Evolutionary conservation across 2,113 vertebrate species (phyloP).

Genomic region (Ailuropoda melanoleuca): DNA sequence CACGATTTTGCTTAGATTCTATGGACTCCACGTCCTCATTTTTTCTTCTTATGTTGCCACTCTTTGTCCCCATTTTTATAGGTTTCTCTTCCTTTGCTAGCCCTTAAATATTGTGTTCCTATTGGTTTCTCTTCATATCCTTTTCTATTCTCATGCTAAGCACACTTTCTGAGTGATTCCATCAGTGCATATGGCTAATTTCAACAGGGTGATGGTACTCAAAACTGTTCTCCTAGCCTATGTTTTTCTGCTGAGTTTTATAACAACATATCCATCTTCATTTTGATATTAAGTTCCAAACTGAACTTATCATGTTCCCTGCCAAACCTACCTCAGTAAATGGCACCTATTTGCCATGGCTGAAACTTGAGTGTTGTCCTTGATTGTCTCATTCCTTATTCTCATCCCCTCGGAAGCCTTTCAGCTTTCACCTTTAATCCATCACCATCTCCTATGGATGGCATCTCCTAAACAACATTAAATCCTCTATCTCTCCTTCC

Average conservation of each 20-base stretch:
- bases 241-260: background rate
- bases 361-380: background rate
- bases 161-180: background rate
- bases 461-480: background rate
- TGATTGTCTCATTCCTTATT: background rate
- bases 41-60: background rate
- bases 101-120: background rate
- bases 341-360: background rate
- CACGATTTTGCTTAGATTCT: background rate
- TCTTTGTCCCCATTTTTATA: background rate
- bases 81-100: background rate
- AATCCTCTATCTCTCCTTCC: background rate
- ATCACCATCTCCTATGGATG: background rate
- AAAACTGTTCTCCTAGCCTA: background rate
- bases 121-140: background rate
- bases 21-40: background rate
- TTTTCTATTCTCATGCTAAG: background rate
- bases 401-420: background rate
- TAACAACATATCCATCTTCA: background rate
- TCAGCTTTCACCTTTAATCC: background rate
- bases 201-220: background rate
- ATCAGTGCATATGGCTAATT: background rate
- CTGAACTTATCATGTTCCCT: background rate
- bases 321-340: background rate
- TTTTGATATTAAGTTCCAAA: background rate